phyloP scores from a whole-genome alignment of 2,888 invertebrate species.

The Rugalucina vietnamica region DNA sequence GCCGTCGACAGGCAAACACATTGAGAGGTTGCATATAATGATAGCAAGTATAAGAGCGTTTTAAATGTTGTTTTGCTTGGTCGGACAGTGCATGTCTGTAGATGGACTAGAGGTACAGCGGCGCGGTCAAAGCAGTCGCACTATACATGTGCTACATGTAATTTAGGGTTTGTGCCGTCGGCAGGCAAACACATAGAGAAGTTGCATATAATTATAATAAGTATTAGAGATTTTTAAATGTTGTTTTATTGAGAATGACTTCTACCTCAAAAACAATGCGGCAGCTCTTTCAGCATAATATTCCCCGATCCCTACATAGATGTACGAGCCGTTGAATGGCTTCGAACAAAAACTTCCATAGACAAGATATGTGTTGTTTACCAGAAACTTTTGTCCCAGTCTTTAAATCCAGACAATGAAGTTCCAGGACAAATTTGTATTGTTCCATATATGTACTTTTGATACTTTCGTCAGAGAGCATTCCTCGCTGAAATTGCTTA shows the following conservation, averaged over 20 bases:
- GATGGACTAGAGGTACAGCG: too few relatives aligned
- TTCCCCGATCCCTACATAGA: neutral
- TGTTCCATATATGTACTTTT: neutral
- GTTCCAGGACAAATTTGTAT: neutral
- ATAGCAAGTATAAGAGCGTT: neutral
- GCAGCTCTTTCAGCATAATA: neutral
- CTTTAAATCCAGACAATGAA: neutral
- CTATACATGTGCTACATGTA: too few relatives aligned
- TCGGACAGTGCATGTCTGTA: too few relatives aligned
- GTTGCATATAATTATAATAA: too few relatives aligned
- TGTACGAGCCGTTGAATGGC: too few relatives aligned
- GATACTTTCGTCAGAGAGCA: neutral
- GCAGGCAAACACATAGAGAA: too few relatives aligned
- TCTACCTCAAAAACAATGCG: neutral
- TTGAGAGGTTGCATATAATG: too few relatives aligned
- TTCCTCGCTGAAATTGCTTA: neutral
- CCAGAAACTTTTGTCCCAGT: neutral
- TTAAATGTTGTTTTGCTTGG: neutral
- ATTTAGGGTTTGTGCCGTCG: too few relatives aligned
- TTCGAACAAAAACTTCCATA: neutral
- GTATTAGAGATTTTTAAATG: too few relatives aligned
- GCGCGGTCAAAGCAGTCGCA: too few relatives aligned
- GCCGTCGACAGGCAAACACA: too few relatives aligned
- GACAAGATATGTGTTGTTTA: neutral
- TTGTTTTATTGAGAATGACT: too few relatives aligned